Base-by-base conservation (phyloP, 1,140 invertebrate genomes). In the Heterodera schachtii region DNA sequence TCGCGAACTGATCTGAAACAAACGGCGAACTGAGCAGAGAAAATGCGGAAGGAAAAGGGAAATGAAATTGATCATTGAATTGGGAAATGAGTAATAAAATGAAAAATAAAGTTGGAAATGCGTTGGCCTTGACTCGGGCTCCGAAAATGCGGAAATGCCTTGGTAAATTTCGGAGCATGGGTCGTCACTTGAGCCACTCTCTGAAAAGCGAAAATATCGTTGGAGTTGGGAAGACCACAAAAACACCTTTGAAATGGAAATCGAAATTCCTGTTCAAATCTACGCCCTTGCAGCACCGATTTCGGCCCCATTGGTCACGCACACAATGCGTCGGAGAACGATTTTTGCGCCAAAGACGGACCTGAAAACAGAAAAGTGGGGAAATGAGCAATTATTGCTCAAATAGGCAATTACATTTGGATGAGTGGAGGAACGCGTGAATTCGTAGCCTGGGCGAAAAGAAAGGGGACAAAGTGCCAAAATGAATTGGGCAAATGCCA, bases 401-500 rank as follows among this genome's bases (percentile, higher is more conserved):
- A 69, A 43, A 69, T 71, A 11, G 9, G n/a, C 69, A 11, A 31
- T 31, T 46, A 90, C 89, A 75, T 90, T 87, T 64, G 88, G 89
- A 83, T 89, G 88, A 13, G 86, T 90, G 16, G 87, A 89, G 4
- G 87, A 86, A 11, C 88, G 83, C 41, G 89, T 90, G 83, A 86
- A 90, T 80, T 90, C 89, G 74, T 90, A 89, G n/a, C 88, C 83
- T 78, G 70, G 70, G 66, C 41, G 21, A 81, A 21, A 19, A 11
- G 46, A 21, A 13, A 11, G n/a, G 11, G 43, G 41, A 80, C 81
- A 86, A 74, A 92, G 91, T 16, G 92, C 92, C 84, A 92, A 93
- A 46, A 91, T 31, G 31, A 31, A 31, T 31, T 31, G 1, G 31
- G 31, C 31, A 31, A 31, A 31, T 91, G 83, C 93, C 93, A 2